Percentiles rank a stretch among this genome's conserved stretches.
Evolutionary conservation across 1,140 invertebrate genomes (phyloP).

Genomic region (Ips nitidus): DNA sequence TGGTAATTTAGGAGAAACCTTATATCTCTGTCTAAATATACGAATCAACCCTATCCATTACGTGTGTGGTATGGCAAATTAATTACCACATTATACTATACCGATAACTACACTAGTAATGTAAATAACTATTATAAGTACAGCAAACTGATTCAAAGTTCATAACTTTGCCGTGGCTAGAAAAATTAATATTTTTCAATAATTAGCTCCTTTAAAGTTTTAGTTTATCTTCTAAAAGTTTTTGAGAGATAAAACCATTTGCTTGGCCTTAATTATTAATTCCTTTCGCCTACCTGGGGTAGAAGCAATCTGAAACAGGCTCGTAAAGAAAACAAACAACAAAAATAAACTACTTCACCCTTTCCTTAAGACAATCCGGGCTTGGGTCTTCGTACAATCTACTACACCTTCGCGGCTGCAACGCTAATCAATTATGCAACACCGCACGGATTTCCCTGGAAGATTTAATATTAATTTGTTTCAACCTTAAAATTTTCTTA

Average conservation of each 20-base stretch:
- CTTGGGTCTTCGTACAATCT: constrained; percentile 27
- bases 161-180: too few relatives aligned
- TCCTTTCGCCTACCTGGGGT: neutral
- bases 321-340: constrained; percentile 27
- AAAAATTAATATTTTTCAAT: too few relatives aligned
- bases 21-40: too few relatives aligned
- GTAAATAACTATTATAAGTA: too few relatives aligned
- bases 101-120: too few relatives aligned
- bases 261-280: constrained; percentile 11
- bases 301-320: constrained; percentile 11
- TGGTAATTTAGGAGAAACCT: too few relatives aligned
- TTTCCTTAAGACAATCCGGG: constrained; percentile 19
- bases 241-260: neutral
- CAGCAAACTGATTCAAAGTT: too few relatives aligned
- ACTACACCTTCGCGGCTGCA: constrained; percentile 34
- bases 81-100: too few relatives aligned
- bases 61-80: too few relatives aligned
- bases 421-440: constrained; percentile 33
- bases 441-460: constrained; percentile 24
- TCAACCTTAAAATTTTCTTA: constrained; percentile 34
- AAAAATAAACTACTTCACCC: constrained; percentile 30
- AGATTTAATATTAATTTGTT: constrained; percentile 37
- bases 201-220: too few relatives aligned
- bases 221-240: too few relatives aligned
- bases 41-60: too few relatives aligned